Evolutionary conservation across 2,888 invertebrate genomes (phyloP), one percentile per base, ranked within the genome.

Genomic region (Hybos culiciformis): DNA sequence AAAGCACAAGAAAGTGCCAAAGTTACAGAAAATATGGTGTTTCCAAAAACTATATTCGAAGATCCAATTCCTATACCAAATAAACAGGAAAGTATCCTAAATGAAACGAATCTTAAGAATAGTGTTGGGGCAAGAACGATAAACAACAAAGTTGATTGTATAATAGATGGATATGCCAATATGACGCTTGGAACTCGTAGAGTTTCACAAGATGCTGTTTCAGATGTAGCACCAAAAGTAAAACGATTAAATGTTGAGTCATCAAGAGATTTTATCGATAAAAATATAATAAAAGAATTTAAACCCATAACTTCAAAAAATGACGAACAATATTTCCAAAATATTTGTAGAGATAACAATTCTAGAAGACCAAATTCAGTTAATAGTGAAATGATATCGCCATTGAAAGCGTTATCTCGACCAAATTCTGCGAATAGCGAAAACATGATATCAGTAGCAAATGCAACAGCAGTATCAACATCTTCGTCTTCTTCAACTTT

Each of bases 11-110:
- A n/a, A 9, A 7, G 32, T 32, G 32, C 37, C n/a, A n/a, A n/a
- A n/a, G n/a, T n/a, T n/a, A 76, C 71, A 4, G 69, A 69, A 44
- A 63, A 75, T 6, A 76, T 78, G 0, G 74, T 80, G 46, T 81
- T 81, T 59, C n/a, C n/a, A n/a, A n/a, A n/a, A n/a, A n/a, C n/a
- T n/a, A n/a, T n/a, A n/a, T n/a, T n/a, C n/a, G n/a, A n/a, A n/a
- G n/a, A n/a, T n/a, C n/a, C n/a, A n/a, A n/a, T n/a, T n/a, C n/a
- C n/a, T n/a, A n/a, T n/a, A n/a, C n/a, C n/a, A n/a, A 23, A 32
- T 17, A 32, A 32, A 32, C 32, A 14, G 4, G 14, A 29, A 29
- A 5, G 29, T 29, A 14, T 17, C 5, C 17, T 17, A 32, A 32
- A 32, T 17, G 32, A 32, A 8, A 15, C 17, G 8, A 29, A 29